Percentiles rank a stretch among this genome's conserved stretches.
Evolutionary conservation across 2,113 vertebrate species (phyloP).

Genomic region (Murina feae): DNA sequence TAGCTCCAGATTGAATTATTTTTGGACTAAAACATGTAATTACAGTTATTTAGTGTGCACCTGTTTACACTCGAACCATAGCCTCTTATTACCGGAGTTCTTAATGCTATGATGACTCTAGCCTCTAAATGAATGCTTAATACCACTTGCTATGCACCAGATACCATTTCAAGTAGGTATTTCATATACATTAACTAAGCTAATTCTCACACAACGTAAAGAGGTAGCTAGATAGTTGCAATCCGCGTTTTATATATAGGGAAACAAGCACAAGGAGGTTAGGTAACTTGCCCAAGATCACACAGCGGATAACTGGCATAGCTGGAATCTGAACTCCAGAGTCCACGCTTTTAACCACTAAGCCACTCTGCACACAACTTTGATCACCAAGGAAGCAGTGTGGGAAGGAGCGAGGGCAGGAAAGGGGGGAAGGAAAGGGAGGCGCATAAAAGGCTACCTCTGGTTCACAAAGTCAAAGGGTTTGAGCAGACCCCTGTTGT

Average conservation of each 20-base stretch:
- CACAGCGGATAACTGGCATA: background rate
- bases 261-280: background rate
- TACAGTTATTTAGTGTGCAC: conserved; percentile 6
- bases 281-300: background rate
- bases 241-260: background rate
- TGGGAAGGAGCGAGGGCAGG: background rate
- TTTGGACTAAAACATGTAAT: background rate
- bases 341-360: background rate
- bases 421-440: background rate
- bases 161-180: background rate
- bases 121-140: background rate
- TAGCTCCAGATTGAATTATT: conserved; percentile 9
- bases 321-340: background rate
- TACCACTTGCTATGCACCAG: background rate
- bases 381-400: background rate
- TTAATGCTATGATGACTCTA: background rate
- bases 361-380: background rate
- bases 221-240: background rate
- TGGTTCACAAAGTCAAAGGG: background rate
- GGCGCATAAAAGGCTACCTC: background rate
- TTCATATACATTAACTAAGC: background rate
- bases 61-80: background rate
- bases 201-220: background rate
- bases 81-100: background rate
- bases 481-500: background rate